Conservation (phyloP, 2,797 vertebrate species). For the Sebastes hubbsi region DNA sequence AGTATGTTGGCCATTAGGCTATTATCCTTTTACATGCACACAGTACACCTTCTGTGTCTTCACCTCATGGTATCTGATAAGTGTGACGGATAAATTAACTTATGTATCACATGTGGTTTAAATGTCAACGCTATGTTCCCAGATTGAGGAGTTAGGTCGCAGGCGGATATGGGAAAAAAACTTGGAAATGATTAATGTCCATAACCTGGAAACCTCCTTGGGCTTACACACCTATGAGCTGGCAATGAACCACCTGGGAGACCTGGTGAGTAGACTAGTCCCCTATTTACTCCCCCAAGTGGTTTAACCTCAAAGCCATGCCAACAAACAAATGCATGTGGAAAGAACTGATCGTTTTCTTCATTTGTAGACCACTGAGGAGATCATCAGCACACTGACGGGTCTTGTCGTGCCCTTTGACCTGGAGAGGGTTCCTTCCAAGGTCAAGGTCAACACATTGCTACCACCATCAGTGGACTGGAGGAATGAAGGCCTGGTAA, state of each 20-base stretch:
- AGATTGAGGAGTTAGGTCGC: constrained; percentile 71
- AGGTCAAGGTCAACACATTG: background rate
- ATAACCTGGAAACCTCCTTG: constrained; percentile 69
- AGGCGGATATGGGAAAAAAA: constrained; percentile 73
- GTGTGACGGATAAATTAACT: background rate
- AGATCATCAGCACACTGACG: constrained; percentile 12
- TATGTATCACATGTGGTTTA: background rate
- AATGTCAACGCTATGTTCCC: background rate
- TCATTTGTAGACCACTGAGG: constrained; percentile 49
- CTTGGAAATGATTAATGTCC: constrained; percentile 71
- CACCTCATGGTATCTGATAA: background rate
- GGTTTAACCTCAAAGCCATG: background rate
- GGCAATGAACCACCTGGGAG: constrained; percentile 76
- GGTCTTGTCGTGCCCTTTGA: constrained; percentile 53
- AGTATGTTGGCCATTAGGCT: too few relatives aligned
- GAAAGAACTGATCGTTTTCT: background rate
- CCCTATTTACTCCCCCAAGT: background rate
- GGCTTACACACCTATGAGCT: constrained; percentile 73
- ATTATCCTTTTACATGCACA: background rate
- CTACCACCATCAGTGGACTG: constrained; percentile 63
- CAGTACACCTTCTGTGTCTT: background rate
- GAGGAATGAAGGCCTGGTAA: constrained; percentile 65
- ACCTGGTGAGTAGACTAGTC: constrained; percentile 61
- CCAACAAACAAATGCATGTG: background rate
- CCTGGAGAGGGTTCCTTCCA: constrained; percentile 16